phyloP scores from a whole-genome alignment of 2,797 vertebrate species.

The Ispidina picta region DNA sequence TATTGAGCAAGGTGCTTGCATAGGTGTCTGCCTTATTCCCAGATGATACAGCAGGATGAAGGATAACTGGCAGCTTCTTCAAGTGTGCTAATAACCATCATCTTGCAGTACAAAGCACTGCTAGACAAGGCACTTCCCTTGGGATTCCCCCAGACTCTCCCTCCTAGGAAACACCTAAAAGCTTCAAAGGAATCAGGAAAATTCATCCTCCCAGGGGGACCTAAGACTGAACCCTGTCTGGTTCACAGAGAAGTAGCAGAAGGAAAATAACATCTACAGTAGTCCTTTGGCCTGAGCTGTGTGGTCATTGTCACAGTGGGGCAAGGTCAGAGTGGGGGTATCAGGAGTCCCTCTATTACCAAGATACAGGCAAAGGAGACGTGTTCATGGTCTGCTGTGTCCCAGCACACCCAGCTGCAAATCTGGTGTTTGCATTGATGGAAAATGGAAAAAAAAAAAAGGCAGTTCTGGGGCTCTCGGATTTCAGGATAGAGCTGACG shows the following conservation, averaged over 20 bases:
- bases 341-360: rapidly evolving
- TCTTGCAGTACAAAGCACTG: background rate
- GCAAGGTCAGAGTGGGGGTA: background rate
- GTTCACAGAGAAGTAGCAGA: background rate
- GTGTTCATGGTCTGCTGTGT: background rate
- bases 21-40: background rate
- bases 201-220: background rate
- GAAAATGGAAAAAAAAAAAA: background rate
- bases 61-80: constrained; percentile 2
- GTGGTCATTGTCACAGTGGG: rapidly evolving
- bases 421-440: background rate
- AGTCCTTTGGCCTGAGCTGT: background rate
- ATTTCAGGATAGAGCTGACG: background rate
- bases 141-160: background rate
- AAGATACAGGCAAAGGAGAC: background rate
- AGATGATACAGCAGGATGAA: background rate
- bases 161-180: background rate
- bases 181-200: background rate
- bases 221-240: background rate
- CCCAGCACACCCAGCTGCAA: background rate
- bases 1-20: background rate
- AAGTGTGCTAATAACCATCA: background rate
- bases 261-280: background rate
- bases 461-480: background rate
- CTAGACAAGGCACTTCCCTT: background rate